Evolutionary conservation across 2,797 vertebrate genomes (phyloP).

Genomic region (Hydrophis major): DNA sequence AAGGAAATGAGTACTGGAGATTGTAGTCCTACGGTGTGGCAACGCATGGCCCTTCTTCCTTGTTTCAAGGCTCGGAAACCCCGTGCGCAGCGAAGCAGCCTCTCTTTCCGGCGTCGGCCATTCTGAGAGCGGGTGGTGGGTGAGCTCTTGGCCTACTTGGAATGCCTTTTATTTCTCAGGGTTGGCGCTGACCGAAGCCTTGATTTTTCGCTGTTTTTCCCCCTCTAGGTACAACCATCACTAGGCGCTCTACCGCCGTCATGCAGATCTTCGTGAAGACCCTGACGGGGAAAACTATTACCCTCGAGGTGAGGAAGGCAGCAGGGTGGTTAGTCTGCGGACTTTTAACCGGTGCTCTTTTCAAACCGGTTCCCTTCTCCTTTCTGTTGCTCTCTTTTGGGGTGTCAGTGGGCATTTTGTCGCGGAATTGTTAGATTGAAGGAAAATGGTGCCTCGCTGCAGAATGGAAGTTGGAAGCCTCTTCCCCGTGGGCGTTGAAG

Average conservation of each 20-base stretch:
- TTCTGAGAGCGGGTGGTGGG: constrained; percentile 62
- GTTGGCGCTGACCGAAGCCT: not conserved
- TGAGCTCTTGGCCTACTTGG: constrained; percentile 28
- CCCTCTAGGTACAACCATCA: constrained; percentile 66
- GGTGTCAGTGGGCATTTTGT: not conserved
- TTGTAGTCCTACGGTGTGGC: not conserved
- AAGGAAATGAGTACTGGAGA: not conserved
- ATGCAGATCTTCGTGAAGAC: constrained; percentile 99
- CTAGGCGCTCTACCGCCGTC: constrained; percentile 52
- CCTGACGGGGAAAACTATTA: constrained; percentile 96
- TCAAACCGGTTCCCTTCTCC: not conserved
- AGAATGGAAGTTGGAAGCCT: not conserved
- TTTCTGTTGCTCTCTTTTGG: not conserved
- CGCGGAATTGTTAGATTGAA: not conserved
- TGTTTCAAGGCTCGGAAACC: constrained; percentile 70
- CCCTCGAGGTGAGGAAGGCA: constrained; percentile 78
- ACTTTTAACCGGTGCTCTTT: not conserved
- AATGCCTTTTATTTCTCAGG: not conserved
- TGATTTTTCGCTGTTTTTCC: not conserved
- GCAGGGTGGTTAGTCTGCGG: not conserved
- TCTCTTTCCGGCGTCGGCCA: constrained; percentile 85
- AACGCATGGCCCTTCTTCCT: not conserved
- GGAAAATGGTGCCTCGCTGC: not conserved
- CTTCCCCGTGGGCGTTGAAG: not conserved
- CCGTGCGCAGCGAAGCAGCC: constrained; percentile 57